These are phyloP conservation scores for Polyergus mexicanus DNA, from an alignment of 1,140 invertebrate genomes.

Conservation along the genomic window DNA sequence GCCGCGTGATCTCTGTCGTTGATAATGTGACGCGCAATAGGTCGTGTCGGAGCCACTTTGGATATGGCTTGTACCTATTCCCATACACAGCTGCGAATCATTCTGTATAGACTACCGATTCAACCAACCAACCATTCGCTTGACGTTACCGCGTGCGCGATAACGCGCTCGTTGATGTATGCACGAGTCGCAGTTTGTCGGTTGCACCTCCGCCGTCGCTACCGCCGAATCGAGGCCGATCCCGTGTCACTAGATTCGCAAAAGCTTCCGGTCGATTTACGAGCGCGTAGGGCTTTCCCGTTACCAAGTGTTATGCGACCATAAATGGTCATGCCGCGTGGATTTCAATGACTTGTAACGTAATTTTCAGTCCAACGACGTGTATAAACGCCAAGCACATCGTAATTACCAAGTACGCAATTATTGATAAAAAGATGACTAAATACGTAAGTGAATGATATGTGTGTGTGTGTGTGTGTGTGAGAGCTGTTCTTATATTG, in stretches of 20 bases:
- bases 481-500: too few relatives aligned
- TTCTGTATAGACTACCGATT: slow-evolving; percentile 16
- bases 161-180: slow-evolving; percentile 68
- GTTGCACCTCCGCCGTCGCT: slow-evolving; percentile 38
- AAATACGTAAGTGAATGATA: too few relatives aligned
- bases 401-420: neutral
- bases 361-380: slow-evolving; percentile 36
- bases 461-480: too few relatives aligned
- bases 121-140: slow-evolving; percentile 23
- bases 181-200: slow-evolving; percentile 65
- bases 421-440: neutral
- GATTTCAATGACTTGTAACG: slow-evolving; percentile 59
- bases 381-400: neutral
- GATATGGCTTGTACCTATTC: slow-evolving; percentile 38
- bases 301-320: slow-evolving; percentile 20
- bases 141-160: slow-evolving; percentile 46
- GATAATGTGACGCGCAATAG: slow-evolving; percentile 63
- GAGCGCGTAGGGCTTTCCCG: slow-evolving; percentile 55
- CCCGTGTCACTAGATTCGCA: slow-evolving; percentile 72
- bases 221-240: slow-evolving; percentile 54
- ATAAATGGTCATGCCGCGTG: slow-evolving; percentile 13
- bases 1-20: slow-evolving; percentile 67
- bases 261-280: slow-evolving; percentile 74
- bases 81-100: slow-evolving; percentile 1
- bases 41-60: slow-evolving; percentile 61